A percentile compares a stretch with the other conserved stretches of the same genome.
These are phyloP conservation scores for Trichopoda pennipes DNA, from an alignment of 2,888 invertebrate genomes.

Conservation along the genomic window DNA sequence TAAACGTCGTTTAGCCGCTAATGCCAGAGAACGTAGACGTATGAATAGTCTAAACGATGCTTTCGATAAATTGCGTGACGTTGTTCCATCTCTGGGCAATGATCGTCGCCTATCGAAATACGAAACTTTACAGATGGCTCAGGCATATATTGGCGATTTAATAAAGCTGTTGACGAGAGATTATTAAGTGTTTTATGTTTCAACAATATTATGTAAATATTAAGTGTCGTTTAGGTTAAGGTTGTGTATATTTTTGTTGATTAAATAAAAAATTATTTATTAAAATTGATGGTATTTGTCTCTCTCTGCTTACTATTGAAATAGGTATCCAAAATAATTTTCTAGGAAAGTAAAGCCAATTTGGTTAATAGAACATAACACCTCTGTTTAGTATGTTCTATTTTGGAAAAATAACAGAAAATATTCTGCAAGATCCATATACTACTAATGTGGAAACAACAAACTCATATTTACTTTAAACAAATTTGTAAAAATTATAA, in stretches of 20 bases:
- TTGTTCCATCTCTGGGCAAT: conserved; percentile 86
- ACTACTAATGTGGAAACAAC: too few species aligned
- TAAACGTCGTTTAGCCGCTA: conserved; percentile 86
- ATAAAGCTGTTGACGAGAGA: conserved; percentile 83
- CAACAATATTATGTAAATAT: conserved; percentile 26
- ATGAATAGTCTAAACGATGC: conserved; percentile 89
- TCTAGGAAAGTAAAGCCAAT: too few species aligned
- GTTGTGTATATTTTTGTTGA: conserved; percentile 34
- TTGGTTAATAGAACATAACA: too few species aligned
- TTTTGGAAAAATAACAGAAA: too few species aligned
- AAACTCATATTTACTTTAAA: too few species aligned
- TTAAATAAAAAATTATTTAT: neutral
- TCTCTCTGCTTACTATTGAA: too few species aligned
- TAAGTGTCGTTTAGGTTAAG: conserved; percentile 52
- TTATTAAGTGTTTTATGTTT: conserved; percentile 68
- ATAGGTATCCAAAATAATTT: too few species aligned
- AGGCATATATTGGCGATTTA: conserved; percentile 87
- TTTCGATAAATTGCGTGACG: conserved; percentile 86
- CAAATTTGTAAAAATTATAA: too few species aligned
- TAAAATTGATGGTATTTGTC: neutral
- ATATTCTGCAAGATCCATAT: too few species aligned
- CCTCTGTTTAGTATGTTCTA: too few species aligned
- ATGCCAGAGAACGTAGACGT: conserved; percentile 87
- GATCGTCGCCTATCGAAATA: conserved; percentile 88
- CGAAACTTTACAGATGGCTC: conserved; percentile 90